Evolutionary conservation across 2,797 vertebrate genomes (phyloP), one percentile per base, ranked within the genome.

Genomic region (Hirundo rustica): DNA sequence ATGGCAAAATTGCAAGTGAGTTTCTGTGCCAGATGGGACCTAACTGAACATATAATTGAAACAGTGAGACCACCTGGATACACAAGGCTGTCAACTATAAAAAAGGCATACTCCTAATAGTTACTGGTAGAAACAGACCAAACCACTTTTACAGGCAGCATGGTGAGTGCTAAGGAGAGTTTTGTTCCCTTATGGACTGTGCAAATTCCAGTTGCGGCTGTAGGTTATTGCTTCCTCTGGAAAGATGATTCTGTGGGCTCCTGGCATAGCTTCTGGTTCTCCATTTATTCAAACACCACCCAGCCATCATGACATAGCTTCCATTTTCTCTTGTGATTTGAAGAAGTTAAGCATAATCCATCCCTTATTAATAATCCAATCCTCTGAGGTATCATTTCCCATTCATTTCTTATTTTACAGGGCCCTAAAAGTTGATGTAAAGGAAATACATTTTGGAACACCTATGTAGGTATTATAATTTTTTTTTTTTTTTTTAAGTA

Each of bases 391-490:
- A 60, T 51, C 5, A 50, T 89, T 93, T 92, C 29, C 25, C 45
- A 81, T 88, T 89, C 51, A 60, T 88, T 86, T 96, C 3, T 18
- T 92, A 84, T 90, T 92, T 96, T 94, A 94, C 5, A 4, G 55
- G 42, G 38, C 27, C 34, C 62, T 96, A 91, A 81, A 95, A 95
- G 66, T 77, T 92, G 65, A 66, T 61, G 57, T 75, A 81, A 66
- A 96, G 81, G 78, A 91, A 96, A 84, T 84, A 88, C 8, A 16
- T 92, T 96, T 95, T 72, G 88, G 79, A 92, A 76, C 47, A 87
- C 79, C 73, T 89, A 93, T 90, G 48, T 51, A 94, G 75, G 82
- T 67, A 77, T 91, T 95, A 89, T 74, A 74, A 66, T 54, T 1
- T 11, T 61, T 71, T 79, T 1, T 11, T 61, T 71, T 79, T 71